These are phyloP conservation scores for Lochmaea capreae DNA, from an alignment of 2,888 invertebrate species.

Conservation along the genomic window DNA sequence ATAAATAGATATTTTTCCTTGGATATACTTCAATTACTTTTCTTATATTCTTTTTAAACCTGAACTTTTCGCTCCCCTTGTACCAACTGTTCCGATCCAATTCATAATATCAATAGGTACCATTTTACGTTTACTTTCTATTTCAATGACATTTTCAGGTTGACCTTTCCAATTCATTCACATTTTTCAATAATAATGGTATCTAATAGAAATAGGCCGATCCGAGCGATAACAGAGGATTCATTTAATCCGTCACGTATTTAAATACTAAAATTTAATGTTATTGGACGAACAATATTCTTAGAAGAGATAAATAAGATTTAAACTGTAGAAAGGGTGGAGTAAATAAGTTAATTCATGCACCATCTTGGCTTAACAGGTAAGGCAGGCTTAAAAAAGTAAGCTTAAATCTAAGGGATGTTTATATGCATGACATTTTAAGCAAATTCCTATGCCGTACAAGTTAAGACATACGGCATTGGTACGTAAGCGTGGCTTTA, in stretches of 20 bases:
- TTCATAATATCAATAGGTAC: conserved; percentile 26
- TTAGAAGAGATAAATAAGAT: no score
- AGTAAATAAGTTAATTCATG: no score
- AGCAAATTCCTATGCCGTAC: no score
- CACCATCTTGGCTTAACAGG: no score
- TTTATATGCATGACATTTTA: no score
- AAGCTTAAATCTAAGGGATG: no score
- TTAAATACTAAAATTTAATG: no score
- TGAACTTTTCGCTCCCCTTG: conserved; percentile 23
- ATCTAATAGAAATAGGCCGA: not conserved
- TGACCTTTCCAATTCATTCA: conserved; percentile 23
- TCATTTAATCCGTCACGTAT: not conserved
- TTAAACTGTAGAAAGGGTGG: no score
- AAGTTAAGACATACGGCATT: no score
- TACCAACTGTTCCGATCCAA: conserved; percentile 21
- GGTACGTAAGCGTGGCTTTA: no score
- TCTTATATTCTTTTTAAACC: conserved; percentile 21
- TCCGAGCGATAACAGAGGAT: not conserved
- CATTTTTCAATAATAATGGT: not conserved
- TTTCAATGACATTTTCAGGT: conserved; percentile 31
- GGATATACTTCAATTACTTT: not conserved
- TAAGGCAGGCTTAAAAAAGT: no score
- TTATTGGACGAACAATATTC: no score
- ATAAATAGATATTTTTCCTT: not conserved
- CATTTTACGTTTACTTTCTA: conserved; percentile 14